A percentile compares a stretch with the other conserved stretches of the same genome.
Evolutionary conservation across 2,113 vertebrate genomes (phyloP).

Genomic region (Pampusana beccarii): DNA sequence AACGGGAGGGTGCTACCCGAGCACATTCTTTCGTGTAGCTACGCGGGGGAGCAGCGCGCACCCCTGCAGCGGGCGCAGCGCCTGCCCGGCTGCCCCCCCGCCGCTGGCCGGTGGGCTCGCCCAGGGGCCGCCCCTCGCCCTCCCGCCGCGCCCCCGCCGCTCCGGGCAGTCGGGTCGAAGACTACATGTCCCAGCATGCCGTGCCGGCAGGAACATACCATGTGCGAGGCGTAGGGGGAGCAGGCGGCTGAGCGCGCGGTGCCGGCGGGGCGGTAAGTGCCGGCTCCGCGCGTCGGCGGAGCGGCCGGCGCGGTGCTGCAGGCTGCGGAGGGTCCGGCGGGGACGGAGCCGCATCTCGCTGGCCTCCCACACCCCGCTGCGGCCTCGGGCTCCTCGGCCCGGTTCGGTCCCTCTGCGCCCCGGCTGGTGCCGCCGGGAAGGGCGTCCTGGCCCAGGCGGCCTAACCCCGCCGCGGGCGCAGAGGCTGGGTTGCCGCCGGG

Average conservation of each 20-base stretch:
- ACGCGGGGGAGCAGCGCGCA: neutral
- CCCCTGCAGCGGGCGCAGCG: too few relatives aligned
- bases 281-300: too few relatives aligned
- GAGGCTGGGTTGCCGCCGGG: neutral
- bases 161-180: accelerated
- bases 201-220: neutral
- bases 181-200: slow-evolving; percentile 75
- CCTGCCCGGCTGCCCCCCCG: accelerated
- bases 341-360: too few relatives aligned
- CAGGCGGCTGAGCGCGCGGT: neutral
- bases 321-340: neutral
- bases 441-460: neutral
- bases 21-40: neutral
- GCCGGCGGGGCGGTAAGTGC: slow-evolving; percentile 8
- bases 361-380: too few relatives aligned
- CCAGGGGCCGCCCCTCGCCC: neutral
- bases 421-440: too few relatives aligned
- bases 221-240: neutral
- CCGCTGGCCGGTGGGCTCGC: neutral
- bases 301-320: neutral
- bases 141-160: accelerated
- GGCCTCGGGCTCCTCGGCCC: neutral
- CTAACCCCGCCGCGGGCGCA: neutral
- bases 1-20: neutral
- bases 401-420: neutral